Evolutionary conservation across 2,113 vertebrate species (phyloP).

Genomic region (Lagopus muta): DNA sequence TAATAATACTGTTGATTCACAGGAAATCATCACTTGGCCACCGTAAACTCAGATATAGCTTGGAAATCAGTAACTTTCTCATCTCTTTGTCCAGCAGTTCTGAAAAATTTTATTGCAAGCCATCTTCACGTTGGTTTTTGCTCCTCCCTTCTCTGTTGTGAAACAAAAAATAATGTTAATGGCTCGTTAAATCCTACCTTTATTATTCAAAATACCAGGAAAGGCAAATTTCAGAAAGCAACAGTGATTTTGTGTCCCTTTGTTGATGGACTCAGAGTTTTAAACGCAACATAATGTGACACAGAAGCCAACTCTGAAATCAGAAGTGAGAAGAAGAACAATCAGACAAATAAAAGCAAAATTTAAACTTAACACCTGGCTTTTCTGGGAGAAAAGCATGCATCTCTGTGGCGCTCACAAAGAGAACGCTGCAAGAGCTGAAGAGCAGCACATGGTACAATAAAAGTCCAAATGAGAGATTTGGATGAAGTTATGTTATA

Average conservation of each 20-base stretch:
- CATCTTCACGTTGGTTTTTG: neutral
- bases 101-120: neutral
- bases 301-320: neutral
- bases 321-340: neutral
- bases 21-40: neutral
- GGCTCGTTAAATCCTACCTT: neutral
- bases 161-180: neutral
- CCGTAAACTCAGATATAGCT: neutral
- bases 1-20: neutral
- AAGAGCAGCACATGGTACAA: neutral
- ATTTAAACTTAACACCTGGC: neutral
- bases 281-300: neutral
- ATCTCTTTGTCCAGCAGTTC: neutral
- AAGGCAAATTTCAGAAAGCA: neutral
- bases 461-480: neutral
- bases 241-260: neutral
- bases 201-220: neutral
- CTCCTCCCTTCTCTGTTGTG: neutral
- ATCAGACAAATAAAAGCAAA: neutral
- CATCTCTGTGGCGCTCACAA: neutral
- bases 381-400: neutral
- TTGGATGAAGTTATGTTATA: neutral
- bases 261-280: neutral
- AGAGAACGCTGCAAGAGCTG: neutral
- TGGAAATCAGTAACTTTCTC: neutral